Base-by-base conservation (phyloP, 2,888 invertebrate genomes). In the Lysandra bellargus region DNA sequence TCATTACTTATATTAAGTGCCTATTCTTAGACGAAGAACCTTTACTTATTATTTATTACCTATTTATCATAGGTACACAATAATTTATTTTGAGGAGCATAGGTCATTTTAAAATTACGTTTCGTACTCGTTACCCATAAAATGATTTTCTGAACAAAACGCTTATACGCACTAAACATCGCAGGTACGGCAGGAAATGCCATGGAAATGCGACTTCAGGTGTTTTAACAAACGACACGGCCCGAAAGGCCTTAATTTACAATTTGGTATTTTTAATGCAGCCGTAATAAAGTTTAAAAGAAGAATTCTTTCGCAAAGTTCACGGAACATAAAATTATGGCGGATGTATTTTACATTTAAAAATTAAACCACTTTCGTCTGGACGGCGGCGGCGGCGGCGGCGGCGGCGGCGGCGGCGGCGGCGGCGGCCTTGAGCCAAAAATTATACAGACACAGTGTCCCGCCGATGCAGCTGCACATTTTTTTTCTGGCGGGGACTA, bases 361-460 rank as follows among this genome's bases (percentile, higher is more conserved):
- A 33, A 69, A 14, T 69, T 4, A 69, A 33, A 33, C 14, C 14
- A 37, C 33, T 33, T 69, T 69, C 33, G 17, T 37, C 69, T 33
- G 33, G 33, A 23, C 23, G 14, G 4, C 69, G 69, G 69, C 69
- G 69, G 64, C 64, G 64, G 17, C 69, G n/a, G n/a, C 23, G 14
- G 4, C 69, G 69, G 69, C 23, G 14, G 4, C 69, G 69, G 69
- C 23, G 14, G 4, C 69, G 69, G 69, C 23, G 14, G 4, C 69
- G 69, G 69, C 69, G 69, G 64, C 64, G 64, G 17, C 69, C 69
- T 69, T 69, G 69, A 37, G 69, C 33, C 69, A 33, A 69, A 37
- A 69, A 69, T 37, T 69, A 37, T 69, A 37, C 69, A 69, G 37
- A 69, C 33, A 69, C 69, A 4, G 64, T 12, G 9, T 12, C 6